phyloP scores from a whole-genome alignment of 2,113 vertebrate genomes.

The Microcebus ravelobensis region DNA sequence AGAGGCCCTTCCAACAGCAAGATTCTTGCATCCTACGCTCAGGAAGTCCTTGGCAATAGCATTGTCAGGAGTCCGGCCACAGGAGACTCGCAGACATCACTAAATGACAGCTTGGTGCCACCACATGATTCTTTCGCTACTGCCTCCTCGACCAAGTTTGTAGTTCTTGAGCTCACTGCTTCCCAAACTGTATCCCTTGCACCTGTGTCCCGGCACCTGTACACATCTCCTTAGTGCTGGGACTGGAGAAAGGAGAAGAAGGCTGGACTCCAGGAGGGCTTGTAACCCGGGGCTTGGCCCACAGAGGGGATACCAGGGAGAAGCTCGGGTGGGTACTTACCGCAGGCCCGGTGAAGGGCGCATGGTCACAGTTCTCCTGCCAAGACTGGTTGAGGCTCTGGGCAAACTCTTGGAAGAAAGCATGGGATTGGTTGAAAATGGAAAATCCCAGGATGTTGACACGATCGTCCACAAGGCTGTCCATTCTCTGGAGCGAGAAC shows the following conservation, averaged over 20 bases:
- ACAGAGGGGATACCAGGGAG: too few relatives aligned
- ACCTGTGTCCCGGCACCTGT: neutral
- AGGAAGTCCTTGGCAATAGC: neutral
- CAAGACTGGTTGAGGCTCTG: conserved; percentile 98
- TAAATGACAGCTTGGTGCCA: neutral
- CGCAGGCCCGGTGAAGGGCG: conserved; percentile 95
- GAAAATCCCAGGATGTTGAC: conserved; percentile 98
- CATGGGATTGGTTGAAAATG: conserved; percentile 96
- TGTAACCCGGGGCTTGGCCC: too few relatives aligned
- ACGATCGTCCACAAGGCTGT: conserved; percentile 90
- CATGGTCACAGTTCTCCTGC: conserved; percentile 99
- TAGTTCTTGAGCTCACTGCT: neutral
- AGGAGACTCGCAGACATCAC: neutral
- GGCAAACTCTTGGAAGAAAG: conserved; percentile 96
- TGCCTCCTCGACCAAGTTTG: rapidly evolving
- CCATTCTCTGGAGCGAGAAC: conserved; percentile 94
- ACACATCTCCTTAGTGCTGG: neutral
- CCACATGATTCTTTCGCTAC: too few relatives aligned
- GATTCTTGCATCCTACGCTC: neutral
- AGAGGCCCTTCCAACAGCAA: neutral
- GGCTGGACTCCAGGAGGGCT: neutral
- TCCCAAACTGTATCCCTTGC: neutral
- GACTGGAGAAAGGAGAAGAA: neutral
- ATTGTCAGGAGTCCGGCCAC: rapidly evolving
- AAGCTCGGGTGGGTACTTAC: conserved; percentile 83